Conservation (phyloP, 2,797 vertebrate species). For the Eutrigla gurnardus region DNA sequence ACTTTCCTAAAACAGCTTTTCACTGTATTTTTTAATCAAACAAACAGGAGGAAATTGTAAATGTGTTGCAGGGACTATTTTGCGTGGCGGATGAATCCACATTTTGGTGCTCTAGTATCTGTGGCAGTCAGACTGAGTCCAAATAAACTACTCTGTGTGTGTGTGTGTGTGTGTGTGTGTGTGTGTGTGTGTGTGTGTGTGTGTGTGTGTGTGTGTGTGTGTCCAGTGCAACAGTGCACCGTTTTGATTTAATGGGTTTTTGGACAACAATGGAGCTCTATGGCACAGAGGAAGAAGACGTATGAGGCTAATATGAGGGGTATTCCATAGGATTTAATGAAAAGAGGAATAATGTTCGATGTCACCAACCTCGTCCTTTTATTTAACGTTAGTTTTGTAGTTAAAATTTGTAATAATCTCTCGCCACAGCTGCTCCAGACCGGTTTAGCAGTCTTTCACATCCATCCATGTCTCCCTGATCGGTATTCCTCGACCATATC, state of each 20-base stretch:
- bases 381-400: not conserved
- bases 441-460: conserved; percentile 59
- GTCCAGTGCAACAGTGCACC: not conserved
- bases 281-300: not conserved
- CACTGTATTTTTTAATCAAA: not conserved
- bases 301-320: not conserved
- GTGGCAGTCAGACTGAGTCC: not conserved
- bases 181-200: no score
- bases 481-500: conserved; percentile 66
- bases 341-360: not conserved
- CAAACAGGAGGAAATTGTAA: not conserved
- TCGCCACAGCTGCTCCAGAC: conserved; percentile 51
- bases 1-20: not conserved
- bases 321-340: not conserved
- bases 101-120: not conserved
- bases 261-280: not conserved
- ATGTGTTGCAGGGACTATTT: conserved; percentile 10
- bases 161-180: no score
- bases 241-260: not conserved
- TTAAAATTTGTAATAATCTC: conserved; percentile 42
- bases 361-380: not conserved
- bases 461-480: conserved; percentile 58
- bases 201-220: no score
- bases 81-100: not conserved
- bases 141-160: not conserved